These are phyloP conservation scores for Latrodectus hesperus DNA, from an alignment of 2,888 invertebrate species.

Conservation along the genomic window DNA sequence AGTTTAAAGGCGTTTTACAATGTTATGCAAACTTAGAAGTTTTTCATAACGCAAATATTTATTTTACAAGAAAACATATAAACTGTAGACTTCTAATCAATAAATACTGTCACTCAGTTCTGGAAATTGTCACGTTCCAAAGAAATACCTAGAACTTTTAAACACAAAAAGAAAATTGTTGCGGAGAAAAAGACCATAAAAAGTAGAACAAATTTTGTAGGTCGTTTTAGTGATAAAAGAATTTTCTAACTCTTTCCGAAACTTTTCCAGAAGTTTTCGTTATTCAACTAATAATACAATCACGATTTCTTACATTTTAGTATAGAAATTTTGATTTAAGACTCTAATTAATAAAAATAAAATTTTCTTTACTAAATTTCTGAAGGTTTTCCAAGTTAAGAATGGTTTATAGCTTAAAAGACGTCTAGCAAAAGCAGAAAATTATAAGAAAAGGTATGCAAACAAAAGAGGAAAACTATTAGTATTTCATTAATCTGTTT, in stretches of 20 bases:
- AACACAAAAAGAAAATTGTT: background rate
- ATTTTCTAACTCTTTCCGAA: background rate
- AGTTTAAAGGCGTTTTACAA: too few species aligned
- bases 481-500: too few species aligned
- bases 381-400: too few species aligned
- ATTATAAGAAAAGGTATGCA: too few species aligned
- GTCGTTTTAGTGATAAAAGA: background rate
- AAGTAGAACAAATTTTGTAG: background rate
- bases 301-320: background rate
- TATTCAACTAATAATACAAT: background rate
- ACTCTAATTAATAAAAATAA: too few species aligned
- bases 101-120: background rate
- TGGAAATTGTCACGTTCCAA: constrained; percentile 25
- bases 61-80: too few species aligned
- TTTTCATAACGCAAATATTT: too few species aligned
- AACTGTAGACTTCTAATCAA: background rate
- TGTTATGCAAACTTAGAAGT: too few species aligned
- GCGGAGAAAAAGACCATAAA: background rate
- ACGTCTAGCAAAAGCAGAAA: too few species aligned
- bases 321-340: background rate
- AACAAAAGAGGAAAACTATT: too few species aligned
- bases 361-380: too few species aligned
- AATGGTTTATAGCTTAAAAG: too few species aligned
- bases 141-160: constrained; percentile 23
- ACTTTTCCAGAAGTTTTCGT: background rate